Evolutionary conservation across 2,888 invertebrate species (phyloP).

Genomic region (Temnothorax rugatulus): DNA sequence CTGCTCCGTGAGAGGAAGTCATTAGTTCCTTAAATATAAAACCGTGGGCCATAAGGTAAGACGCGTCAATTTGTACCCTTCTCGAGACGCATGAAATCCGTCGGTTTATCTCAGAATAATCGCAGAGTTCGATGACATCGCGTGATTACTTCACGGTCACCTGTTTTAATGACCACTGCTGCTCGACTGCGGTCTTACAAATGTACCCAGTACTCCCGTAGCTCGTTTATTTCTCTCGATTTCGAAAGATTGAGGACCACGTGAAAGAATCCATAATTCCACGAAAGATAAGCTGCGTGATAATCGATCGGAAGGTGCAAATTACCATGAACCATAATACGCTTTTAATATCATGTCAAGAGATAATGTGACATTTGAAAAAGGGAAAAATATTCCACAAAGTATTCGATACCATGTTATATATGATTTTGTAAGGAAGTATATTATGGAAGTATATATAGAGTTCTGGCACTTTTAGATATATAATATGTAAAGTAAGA

Average conservation of each 20-base stretch:
- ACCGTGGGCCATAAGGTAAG: slow-evolving; percentile 43
- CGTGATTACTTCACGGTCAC: slow-evolving; percentile 62
- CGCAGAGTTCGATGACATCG: slow-evolving; percentile 60
- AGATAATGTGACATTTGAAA: background rate
- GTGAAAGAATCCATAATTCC: background rate
- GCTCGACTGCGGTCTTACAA: slow-evolving; percentile 42
- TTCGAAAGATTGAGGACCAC: slow-evolving; percentile 12
- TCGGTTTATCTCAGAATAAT: slow-evolving; percentile 56
- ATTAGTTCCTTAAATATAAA: slow-evolving; percentile 55
- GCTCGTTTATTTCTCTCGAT: background rate
- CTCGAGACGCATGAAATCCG: slow-evolving; percentile 53
- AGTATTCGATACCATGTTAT: background rate
- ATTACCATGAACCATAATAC: background rate
- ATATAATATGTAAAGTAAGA: background rate
- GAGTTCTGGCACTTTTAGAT: background rate
- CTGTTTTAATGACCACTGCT: slow-evolving; percentile 58
- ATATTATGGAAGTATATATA: background rate
- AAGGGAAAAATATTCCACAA: background rate
- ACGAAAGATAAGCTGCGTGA: background rate
- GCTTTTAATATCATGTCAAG: slow-evolving; percentile 1
- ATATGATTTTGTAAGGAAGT: background rate
- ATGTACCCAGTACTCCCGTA: slow-evolving; percentile 15
- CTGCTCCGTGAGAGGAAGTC: slow-evolving; percentile 30
- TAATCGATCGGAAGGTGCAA: slow-evolving; percentile 3
- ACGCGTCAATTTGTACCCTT: slow-evolving; percentile 45